Evolutionary conservation across 2,797 vertebrate species (phyloP), one percentile per base, ranked within the genome.

Genomic region (Gobio occitaniae): DNA sequence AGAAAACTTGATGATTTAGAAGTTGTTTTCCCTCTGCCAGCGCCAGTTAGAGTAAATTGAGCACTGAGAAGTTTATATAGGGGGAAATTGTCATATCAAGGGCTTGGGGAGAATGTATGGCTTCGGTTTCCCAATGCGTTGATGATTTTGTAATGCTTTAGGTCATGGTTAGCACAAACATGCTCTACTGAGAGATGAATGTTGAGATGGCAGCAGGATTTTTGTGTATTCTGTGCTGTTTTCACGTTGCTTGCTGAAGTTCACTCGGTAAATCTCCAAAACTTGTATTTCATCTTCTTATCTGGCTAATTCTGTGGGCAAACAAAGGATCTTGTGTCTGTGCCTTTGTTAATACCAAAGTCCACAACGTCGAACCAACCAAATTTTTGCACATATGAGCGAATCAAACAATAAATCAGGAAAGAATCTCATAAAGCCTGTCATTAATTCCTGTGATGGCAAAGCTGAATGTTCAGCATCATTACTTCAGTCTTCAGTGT

Each of bases 21-120:
- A 48, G 75, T 78, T 78, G 83, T 84, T 84, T 84, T 47, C 36
- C 65, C 65, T 70, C 36, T 84, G 65, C 65, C 83, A 84, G 36
- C 29, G 69, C 59, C 65, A 25, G 54, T 84, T 78, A 36, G 38
- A 59, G 61, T 44, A 77, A 56, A 56, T 21, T 68, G 21, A 68
- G 48, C 61, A 44, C 6, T 21, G 13, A 76, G 61, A 83, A 76
- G 71, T 38, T 68, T 77, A 52, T 65, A 66, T 32, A 16, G 47
- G 32, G 8, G 41, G 29, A 76, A 59, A 65, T 12, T 70, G 79
- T 68, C 65, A 80, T 63, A 54, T 86, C 63, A 86, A 76, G 38
- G 52, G 66, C 59, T 59, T 41, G 11, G 17, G 21, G 84, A 80
- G 63, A 68, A 78, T 76, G 38, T 75, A 81, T 80, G n/a, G 63